These are phyloP conservation scores for Erebia ligea DNA, from an alignment of 2,888 invertebrate species.

Conservation along the genomic window DNA sequence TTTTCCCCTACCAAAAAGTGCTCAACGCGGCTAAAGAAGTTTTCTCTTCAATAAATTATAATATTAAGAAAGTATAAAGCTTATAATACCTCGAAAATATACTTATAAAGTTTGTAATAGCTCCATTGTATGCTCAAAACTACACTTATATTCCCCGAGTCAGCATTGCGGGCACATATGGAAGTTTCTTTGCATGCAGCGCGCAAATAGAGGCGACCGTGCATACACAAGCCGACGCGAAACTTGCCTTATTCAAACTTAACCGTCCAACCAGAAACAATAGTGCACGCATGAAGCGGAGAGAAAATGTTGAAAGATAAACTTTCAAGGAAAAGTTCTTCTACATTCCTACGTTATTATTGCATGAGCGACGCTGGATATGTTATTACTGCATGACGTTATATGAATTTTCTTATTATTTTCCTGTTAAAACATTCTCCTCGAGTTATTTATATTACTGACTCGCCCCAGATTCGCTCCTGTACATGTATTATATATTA, in stretches of 20 bases:
- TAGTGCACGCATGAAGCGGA: constrained; percentile 30
- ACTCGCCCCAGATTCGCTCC: too few species aligned
- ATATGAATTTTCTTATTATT: constrained; percentile 5
- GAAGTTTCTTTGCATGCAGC: constrained; percentile 21
- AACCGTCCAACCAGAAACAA: constrained; percentile 32
- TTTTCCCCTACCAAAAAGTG: too few species aligned
- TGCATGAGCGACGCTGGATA: constrained; percentile 8
- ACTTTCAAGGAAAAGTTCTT: constrained; percentile 23
- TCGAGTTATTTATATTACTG: too few species aligned
- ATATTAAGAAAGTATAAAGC: too few species aligned
- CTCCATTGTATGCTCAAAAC: constrained; percentile 6
- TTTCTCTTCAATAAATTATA: too few species aligned
- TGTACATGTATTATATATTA: too few species aligned
- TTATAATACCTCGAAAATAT: too few species aligned
- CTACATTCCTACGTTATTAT: constrained; percentile 20
- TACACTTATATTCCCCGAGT: constrained; percentile 11
- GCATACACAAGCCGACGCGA: constrained; percentile 18
- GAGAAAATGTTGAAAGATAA: constrained; percentile 27
- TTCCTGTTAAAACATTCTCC: too few species aligned
- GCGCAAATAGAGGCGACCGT: constrained; percentile 25
- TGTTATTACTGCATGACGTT: constrained; percentile 2
- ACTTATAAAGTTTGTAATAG: not conserved
- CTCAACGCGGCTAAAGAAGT: too few species aligned
- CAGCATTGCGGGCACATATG: constrained; percentile 7
- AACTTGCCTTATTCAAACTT: constrained; percentile 34